Base-by-base conservation (phyloP, 2,797 vertebrate genomes). In the Sebastiscus tertius region DNA sequence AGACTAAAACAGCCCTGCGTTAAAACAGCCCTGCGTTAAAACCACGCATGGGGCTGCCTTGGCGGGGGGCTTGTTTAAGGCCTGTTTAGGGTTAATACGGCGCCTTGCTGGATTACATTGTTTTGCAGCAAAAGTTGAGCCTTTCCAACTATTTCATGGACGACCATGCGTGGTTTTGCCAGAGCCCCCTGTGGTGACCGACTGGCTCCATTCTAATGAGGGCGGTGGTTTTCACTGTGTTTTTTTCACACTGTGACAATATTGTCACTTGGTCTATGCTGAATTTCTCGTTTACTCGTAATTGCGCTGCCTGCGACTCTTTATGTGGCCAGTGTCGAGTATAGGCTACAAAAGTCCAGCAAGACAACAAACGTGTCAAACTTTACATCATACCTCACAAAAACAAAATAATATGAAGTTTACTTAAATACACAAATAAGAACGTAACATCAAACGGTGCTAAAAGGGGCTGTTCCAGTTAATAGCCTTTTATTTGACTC, bases 401-500 rank as follows among this genome's bases (percentile, higher is more conserved):
- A 89, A 86, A 80, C 20, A 65, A 81, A 75, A 72, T 10, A 65
- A 20, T 77, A 54, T 77, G 5, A 69, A 16, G 29, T 79, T 85
- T 68, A 72, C 59, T 69, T 63, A 33, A 69, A 81, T 65, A 63
- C 64, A 81, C 52, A 83, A 75, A 82, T 69, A 74, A 80, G 72
- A 81, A 86, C 72, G 63, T 52, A 46, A 88, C 86, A 84, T 89
- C 88, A 92, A 90, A 90, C 82, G 31, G 75, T 34, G 72, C 75
- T 85, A 76, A 91, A 92, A 85, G 34, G 34, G 62, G 79, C 79
- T 61, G 79, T 61, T 82, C 72, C 61, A 86, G 73, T 92, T 93
- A 89, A 88, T 88, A 74, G 74, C 59, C 58, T 92, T 93, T 91
- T 88, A 89, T 92, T 91, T 87, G 89, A 92, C 91, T 92, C 84